Conservation (phyloP, 35 echinoderm and acorn worm genomes). For the Hemicentrotus pulcherrimus region DNA sequence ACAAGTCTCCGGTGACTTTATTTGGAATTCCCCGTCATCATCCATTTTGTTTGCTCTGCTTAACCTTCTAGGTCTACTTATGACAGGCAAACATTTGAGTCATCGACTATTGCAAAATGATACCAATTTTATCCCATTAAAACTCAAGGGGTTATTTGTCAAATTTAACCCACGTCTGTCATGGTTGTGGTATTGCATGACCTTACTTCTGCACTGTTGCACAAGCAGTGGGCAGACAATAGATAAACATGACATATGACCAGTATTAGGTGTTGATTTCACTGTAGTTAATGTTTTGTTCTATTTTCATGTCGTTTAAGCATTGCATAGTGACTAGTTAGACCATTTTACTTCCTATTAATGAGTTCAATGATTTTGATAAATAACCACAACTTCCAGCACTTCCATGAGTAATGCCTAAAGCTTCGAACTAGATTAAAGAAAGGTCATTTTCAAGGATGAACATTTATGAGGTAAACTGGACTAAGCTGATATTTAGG, state of each 20-base stretch:
- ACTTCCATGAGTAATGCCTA: too few species aligned
- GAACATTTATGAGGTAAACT: too few species aligned
- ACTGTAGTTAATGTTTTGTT: background rate
- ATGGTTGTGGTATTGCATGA: background rate
- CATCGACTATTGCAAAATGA: background rate
- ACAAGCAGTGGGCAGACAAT: background rate
- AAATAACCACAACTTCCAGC: too few species aligned
- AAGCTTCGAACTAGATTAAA: too few species aligned
- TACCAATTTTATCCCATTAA: background rate
- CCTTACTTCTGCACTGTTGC: constrained; percentile 1
- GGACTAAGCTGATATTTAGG: too few species aligned
- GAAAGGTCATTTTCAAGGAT: too few species aligned
- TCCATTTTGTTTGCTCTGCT: background rate
- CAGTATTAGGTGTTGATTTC: background rate
- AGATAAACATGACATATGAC: background rate
- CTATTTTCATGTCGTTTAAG: too few species aligned
- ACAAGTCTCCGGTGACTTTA: too few species aligned
- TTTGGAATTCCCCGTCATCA: background rate
- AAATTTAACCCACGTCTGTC: background rate
- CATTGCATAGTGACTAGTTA: too few species aligned
- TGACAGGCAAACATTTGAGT: background rate
- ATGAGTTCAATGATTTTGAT: too few species aligned
- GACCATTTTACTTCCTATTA: too few species aligned
- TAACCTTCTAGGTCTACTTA: background rate
- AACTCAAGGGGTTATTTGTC: background rate